Conservation (phyloP, 1,140 invertebrate genomes). For the Sinella curviseta region DNA sequence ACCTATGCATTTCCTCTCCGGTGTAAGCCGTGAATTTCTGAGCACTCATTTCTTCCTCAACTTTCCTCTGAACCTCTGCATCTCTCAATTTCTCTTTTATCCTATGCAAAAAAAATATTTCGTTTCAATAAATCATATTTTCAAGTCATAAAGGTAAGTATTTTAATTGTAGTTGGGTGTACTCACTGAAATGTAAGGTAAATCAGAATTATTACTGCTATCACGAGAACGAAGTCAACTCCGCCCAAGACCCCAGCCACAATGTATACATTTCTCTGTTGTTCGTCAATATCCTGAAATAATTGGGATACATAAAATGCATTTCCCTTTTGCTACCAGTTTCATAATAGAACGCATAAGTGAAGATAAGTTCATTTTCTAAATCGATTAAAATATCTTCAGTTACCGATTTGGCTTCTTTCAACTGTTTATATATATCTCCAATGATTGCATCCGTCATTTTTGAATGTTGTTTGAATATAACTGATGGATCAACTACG, state of each 20-base stretch:
- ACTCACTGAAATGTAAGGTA: not conserved
- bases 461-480: no score
- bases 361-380: no score
- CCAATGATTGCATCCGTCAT: no score
- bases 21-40: constrained; percentile 18
- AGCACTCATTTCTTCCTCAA: constrained; percentile 14
- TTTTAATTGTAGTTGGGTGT: no score
- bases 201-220: not conserved
- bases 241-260: constrained; percentile 19
- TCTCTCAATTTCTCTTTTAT: not conserved
- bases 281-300: not conserved
- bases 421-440: no score
- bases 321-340: not conserved
- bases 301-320: not conserved
- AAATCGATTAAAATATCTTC: no score
- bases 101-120: not conserved
- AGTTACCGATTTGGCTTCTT: no score
- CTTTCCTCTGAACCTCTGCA: not conserved
- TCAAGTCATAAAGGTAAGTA: no score
- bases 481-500: no score
- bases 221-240: not conserved
- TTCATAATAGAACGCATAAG: no score
- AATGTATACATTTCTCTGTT: constrained; percentile 1
- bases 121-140: no score
- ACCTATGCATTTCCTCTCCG: constrained; percentile 23